Percentiles rank a stretch among this genome's conserved stretches.
phyloP scores from a whole-genome alignment of 2,113 vertebrate genomes.

The Callopanchax toddi region DNA sequence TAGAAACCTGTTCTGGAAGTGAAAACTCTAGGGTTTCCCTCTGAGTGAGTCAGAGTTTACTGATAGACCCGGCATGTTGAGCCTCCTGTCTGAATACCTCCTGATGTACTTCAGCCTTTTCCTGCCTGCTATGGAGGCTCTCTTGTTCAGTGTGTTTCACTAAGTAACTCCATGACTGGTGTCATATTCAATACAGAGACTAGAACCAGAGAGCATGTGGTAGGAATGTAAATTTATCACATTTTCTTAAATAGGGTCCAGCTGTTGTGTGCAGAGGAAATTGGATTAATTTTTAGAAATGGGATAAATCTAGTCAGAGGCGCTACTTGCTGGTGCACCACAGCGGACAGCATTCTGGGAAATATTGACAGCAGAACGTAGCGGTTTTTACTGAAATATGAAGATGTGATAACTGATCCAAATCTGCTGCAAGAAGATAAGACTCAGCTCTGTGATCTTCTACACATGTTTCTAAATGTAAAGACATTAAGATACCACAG shows the following conservation, averaged over 20 bases:
- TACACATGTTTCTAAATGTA: background rate
- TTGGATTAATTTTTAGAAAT: background rate
- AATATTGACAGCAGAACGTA: background rate
- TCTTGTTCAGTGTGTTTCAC: background rate
- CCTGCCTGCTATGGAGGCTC: too few relatives aligned
- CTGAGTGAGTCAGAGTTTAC: too few relatives aligned
- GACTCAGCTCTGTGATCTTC: background rate
- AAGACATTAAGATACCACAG: background rate
- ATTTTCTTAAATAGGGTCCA: conserved; percentile 10
- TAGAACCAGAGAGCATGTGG: background rate
- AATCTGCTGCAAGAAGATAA: background rate
- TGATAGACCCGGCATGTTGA: too few relatives aligned
- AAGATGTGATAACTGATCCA: background rate
- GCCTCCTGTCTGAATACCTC: too few relatives aligned
- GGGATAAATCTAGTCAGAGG: background rate
- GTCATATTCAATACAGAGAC: background rate
- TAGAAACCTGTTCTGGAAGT: too few relatives aligned
- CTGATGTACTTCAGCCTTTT: too few relatives aligned
- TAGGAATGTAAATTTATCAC: conserved; percentile 5
- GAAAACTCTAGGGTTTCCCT: too few relatives aligned
- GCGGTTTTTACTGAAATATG: background rate
- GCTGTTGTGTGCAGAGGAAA: conserved; percentile 4
- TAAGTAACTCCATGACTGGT: too few relatives aligned
- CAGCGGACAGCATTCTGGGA: background rate
- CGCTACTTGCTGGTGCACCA: background rate